Base-by-base conservation (phyloP, 2,113 vertebrate species). In the Percina caprodes region DNA sequence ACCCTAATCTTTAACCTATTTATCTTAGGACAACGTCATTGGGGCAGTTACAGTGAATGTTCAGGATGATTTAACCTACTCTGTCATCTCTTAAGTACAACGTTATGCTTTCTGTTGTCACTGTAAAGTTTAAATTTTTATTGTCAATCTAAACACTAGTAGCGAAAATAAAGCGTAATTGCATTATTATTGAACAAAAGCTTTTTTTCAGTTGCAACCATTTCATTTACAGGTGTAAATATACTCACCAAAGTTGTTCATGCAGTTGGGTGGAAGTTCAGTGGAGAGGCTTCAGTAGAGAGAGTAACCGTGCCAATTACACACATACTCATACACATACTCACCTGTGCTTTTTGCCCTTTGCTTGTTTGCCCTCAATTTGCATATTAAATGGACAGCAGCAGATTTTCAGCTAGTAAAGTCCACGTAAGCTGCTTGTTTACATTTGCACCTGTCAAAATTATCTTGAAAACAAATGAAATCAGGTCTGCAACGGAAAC, bases 321-420 rank as follows among this genome's bases (percentile, higher is more conserved):
- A 59, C 9, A 65, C 26, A 26, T 19, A 52, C 23, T 52, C 35
- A 39, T 4, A 65, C 26, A 26, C 15, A 52, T 14, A 59, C 19
- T 69, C 21, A 59, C 65, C 18, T 26, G 45, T 12, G 21, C 56
- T 77, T 24, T 82, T 70, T 60, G 23, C 23, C 23, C 21, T 70
- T 23, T 55, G 35, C 23, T 45, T 70, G 5, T 76, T 75, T 79
- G 16, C 26, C 11, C 26, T 68, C 71, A 0, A 68, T 76, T 62
- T 51, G 66, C 55, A 68, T 61, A 26, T 48, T 70, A 61, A 61
- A 65, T 0, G 0, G 42, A 21, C 0, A 1, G 10, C 60, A 58
- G 13, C 58, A 30, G 18, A 45, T 12, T 49, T 24, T 61, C 9
- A 59, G 45, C 30, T 30, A 61, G 16, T 7, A 9, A 65, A 12